These are phyloP conservation scores for Caiman crocodilus DNA, from an alignment of 2,797 vertebrate genomes.

Conservation along the genomic window DNA sequence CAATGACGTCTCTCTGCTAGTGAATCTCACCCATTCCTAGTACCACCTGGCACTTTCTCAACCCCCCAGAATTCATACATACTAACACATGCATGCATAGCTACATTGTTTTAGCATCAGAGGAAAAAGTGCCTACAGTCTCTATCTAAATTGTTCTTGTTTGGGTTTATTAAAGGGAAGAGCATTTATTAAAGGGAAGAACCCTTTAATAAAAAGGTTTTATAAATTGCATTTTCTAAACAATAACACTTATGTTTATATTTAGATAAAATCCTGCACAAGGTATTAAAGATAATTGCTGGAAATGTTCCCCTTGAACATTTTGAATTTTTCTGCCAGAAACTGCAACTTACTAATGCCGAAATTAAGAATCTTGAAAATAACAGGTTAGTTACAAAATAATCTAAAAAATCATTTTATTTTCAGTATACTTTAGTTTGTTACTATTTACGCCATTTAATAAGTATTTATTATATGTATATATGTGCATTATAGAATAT, in stretches of 20 bases:
- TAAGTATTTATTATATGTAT: not conserved
- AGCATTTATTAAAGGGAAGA: no score
- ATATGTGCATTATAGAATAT: no score
- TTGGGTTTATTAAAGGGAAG: no score
- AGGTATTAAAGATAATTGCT: constrained; percentile 72
- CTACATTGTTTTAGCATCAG: no score
- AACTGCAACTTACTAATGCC: constrained; percentile 57
- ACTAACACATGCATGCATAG: no score
- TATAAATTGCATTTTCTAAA: not conserved
- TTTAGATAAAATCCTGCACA: constrained; percentile 78
- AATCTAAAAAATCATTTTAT: not conserved
- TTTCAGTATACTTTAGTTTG: not conserved
- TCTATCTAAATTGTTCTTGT: no score
- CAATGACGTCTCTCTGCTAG: no score
- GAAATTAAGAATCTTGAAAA: constrained; percentile 31
- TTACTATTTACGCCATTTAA: not conserved
- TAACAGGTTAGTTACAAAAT: constrained; percentile 41
- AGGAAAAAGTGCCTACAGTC: no score
- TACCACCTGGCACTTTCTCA: not conserved
- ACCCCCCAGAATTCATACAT: not conserved
- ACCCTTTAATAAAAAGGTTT: no score
- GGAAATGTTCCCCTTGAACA: constrained; percentile 54
- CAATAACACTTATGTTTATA: constrained; percentile 48
- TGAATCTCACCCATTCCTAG: not conserved
- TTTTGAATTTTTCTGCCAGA: constrained; percentile 78